Base-by-base conservation (phyloP, 1,140 invertebrate species). In the Orius insidiosus region DNA sequence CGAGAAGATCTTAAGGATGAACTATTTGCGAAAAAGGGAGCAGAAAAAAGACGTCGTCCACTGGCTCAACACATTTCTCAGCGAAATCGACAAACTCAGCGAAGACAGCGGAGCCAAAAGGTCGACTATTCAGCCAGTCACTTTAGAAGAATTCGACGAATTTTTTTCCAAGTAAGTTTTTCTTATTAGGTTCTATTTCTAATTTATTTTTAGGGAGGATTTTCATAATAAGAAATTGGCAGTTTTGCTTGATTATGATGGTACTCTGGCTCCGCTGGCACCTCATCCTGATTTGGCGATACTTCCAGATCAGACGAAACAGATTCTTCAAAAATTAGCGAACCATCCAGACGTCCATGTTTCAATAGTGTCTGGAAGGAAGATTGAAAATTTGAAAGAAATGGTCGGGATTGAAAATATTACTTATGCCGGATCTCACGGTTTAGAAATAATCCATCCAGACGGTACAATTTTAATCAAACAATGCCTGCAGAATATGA, bases 391-490 rank as follows among this genome's bases (percentile, higher is more conserved):
- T 60, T 84, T 90, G 0, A 88, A 84, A 55, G 71, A 79, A 50
- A 89, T 88, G 85, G 83, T 92, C 19, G 85, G 84, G 2, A 87
- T 90, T 50, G 79, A 86, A 50, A 80, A 81, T 42, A 85, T 89
- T 13, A 92, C 85, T 0, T 90, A 90, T 58, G 86, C 85, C 1
- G 87, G 87, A 11, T 89, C 83, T 64, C 86, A 90, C 59, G 87
- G 85, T 7, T 60, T 92, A 40, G 85, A 90, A 63, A 89, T 90
- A 56, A 58, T 85, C 31, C 85, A 90, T 64, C 84, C 85, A 0
- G 85, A 90, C 58, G 85, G 85, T 19, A 87, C 81, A 49, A 85
- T 83, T 58, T 92, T 89, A 80, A 88, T 1, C 84, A 88, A 65
- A 85, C 85, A 1, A 85, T 89, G 78, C 85, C 85, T 1, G 72